Conservation (phyloP, 2,888 invertebrate species). For the Leptopilina syphax region DNA sequence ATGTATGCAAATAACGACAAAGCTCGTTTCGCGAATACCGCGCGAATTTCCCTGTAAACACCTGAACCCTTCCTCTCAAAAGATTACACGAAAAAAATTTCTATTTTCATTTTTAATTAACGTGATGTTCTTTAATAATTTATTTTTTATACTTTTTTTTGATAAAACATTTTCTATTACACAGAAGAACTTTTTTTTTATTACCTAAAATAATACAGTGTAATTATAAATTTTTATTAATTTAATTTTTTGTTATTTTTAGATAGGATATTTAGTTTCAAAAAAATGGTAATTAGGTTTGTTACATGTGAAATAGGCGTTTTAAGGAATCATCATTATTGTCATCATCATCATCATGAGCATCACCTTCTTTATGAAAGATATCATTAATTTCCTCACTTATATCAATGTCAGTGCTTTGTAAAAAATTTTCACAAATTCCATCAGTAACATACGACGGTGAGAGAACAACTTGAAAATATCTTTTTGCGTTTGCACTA, state of each 20-base stretch:
- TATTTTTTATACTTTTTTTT: background rate
- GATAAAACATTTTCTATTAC: background rate
- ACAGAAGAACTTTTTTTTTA: background rate
- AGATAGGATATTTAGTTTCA: no score
- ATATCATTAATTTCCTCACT: background rate
- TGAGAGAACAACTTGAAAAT: background rate
- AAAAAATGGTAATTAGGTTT: no score
- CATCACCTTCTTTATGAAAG: background rate
- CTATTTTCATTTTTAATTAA: slow-evolving; percentile 7
- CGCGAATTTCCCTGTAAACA: slow-evolving; percentile 35
- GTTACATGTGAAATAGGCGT: background rate
- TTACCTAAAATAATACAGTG: background rate
- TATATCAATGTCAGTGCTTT: background rate
- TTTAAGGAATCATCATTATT: background rate
- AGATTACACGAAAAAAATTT: slow-evolving; percentile 1
- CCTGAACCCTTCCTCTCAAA: slow-evolving; percentile 3
- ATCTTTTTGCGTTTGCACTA: background rate
- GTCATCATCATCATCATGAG: background rate
- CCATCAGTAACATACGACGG: background rate
- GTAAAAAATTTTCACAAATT: background rate
- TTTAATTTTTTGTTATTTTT: no score
- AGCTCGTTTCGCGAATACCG: slow-evolving; percentile 22
- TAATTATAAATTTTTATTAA: no score
- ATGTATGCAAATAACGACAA: slow-evolving; percentile 71
- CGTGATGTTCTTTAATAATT: background rate